phyloP scores from a whole-genome alignment of 2,888 invertebrate species.

The Tupiocoris notatus region DNA sequence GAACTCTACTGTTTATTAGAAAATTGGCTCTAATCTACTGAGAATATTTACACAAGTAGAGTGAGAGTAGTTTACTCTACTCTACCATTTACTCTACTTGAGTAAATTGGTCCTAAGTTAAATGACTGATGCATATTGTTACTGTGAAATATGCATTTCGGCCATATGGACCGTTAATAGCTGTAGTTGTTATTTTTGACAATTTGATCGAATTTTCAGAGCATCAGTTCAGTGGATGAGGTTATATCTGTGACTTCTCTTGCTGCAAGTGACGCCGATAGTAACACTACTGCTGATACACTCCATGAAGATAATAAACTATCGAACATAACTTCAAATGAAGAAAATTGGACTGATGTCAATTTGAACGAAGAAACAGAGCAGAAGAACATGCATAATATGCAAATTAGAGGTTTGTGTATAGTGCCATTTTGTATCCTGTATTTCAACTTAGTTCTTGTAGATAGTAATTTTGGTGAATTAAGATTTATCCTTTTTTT shows the following conservation, averaged over 20 bases:
- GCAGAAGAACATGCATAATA: conserved; percentile 59
- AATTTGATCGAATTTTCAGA: conserved; percentile 58
- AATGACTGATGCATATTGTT: too few species aligned
- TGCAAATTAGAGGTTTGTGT: conserved; percentile 53
- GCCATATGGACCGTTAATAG: too few species aligned
- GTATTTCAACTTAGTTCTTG: conserved; percentile 6
- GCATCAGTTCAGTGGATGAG: conserved; percentile 82
- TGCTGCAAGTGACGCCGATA: conserved; percentile 51
- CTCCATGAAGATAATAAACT: conserved; percentile 49
- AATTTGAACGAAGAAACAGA: conserved; percentile 80
- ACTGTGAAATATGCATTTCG: too few species aligned
- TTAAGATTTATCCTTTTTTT: too few species aligned
- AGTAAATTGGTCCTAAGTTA: too few species aligned
- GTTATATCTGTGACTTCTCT: conserved; percentile 50
- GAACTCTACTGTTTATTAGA: too few species aligned
- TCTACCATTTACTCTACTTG: too few species aligned
- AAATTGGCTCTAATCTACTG: too few species aligned
- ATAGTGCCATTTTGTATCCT: too few species aligned
- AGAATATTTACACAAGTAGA: too few species aligned
- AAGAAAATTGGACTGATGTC: conserved; percentile 91
- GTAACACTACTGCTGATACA: conserved; percentile 50
- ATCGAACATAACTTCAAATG: conserved; percentile 56
- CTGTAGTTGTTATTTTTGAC: not conserved
- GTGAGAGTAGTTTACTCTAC: too few species aligned
- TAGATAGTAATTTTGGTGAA: too few species aligned